Conservation (phyloP, 2,888 invertebrate genomes). For the Timandra comae region DNA sequence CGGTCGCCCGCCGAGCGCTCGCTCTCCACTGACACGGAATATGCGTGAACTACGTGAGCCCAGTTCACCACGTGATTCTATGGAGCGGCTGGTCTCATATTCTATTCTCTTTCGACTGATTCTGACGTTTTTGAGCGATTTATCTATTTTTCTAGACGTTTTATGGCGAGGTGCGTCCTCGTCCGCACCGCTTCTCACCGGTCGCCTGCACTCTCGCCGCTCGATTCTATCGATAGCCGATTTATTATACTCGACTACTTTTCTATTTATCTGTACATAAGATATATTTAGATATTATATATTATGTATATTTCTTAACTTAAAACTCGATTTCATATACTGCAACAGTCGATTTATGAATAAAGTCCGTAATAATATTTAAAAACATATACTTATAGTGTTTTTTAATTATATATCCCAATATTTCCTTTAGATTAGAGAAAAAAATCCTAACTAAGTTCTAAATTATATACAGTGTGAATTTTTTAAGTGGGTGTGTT, state of each 20-base stretch:
- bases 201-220: conserved; percentile 74
- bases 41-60: conserved; percentile 77
- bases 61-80: conserved; percentile 16
- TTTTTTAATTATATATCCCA: background rate
- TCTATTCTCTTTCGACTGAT: conserved; percentile 72
- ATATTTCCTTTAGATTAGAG: no score
- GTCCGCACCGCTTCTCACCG: conserved; percentile 73
- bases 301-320: conserved; percentile 76
- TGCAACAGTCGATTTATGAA: conserved; percentile 75
- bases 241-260: conserved; percentile 74
- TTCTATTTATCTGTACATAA: conserved; percentile 77
- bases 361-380: conserved; percentile 56
- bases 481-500: no score
- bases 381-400: background rate
- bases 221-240: conserved; percentile 74
- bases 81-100: conserved; percentile 41
- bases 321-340: conserved; percentile 74
- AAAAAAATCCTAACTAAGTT: no score
- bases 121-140: conserved; percentile 76
- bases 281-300: conserved; percentile 77
- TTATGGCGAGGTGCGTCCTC: conserved; percentile 74
- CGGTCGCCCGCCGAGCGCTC: conserved; percentile 77
- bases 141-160: conserved; percentile 77
- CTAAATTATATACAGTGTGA: no score
- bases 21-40: conserved; percentile 83